These are phyloP conservation scores for Nomada fabriciana DNA, from an alignment of 2,888 invertebrate genomes.

Conservation along the genomic window DNA sequence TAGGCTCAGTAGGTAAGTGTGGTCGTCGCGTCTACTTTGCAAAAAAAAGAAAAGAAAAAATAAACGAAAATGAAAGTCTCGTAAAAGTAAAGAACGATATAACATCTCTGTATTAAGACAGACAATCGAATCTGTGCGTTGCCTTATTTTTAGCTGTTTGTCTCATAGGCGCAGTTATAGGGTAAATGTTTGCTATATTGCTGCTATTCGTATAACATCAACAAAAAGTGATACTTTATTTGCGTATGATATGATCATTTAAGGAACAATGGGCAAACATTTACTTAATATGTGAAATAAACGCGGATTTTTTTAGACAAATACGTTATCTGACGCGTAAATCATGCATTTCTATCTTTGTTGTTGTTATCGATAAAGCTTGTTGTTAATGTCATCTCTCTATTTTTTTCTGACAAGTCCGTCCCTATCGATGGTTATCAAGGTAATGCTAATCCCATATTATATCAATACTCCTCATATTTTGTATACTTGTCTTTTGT, in stretches of 20 bases:
- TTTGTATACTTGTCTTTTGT: slow-evolving; percentile 77
- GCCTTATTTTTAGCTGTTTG: slow-evolving; percentile 50
- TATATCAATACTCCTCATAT: slow-evolving; percentile 84
- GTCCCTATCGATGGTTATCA: slow-evolving; percentile 85
- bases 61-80: slow-evolving; percentile 23
- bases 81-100: slow-evolving; percentile 28
- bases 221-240: not conserved
- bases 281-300: slow-evolving; percentile 64
- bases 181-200: slow-evolving; percentile 78
- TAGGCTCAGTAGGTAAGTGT: slow-evolving; percentile 83
- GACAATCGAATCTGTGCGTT: slow-evolving; percentile 46
- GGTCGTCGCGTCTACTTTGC: slow-evolving; percentile 80
- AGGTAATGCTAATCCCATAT: slow-evolving; percentile 85
- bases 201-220: slow-evolving; percentile 7
- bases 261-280: slow-evolving; percentile 71
- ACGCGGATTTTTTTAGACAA: slow-evolving; percentile 49
- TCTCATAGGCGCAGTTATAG: slow-evolving; percentile 55
- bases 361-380: slow-evolving; percentile 83
- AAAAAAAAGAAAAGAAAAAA: slow-evolving; percentile 43
- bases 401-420: slow-evolving; percentile 85
- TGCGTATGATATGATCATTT: slow-evolving; percentile 6
- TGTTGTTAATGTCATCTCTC: slow-evolving; percentile 85
- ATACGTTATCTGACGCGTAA: slow-evolving; percentile 66
- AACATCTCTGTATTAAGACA: slow-evolving; percentile 38
- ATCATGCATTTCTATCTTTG: slow-evolving; percentile 81